Conservation (phyloP, 2,888 invertebrate species). For the Euspilapteryx auroguttella region DNA sequence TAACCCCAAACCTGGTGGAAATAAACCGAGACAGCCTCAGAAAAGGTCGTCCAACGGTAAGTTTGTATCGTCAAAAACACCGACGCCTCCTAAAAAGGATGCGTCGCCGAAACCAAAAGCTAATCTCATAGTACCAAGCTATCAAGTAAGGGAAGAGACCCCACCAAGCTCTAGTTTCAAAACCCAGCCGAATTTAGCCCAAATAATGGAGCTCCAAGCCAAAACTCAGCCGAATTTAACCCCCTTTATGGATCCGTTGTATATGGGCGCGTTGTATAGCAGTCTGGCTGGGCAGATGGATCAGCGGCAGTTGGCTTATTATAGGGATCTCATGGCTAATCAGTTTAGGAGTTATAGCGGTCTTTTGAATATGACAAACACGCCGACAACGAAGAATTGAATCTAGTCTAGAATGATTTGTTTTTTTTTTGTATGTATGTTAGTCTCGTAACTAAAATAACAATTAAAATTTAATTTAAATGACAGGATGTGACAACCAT, state of each 20-base stretch:
- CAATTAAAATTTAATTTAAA: too few species aligned
- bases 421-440: too few species aligned
- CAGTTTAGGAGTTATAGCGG: slow-evolving; percentile 35
- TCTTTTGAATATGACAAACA: slow-evolving; percentile 22
- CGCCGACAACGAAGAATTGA: slow-evolving; percentile 51
- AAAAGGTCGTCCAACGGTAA: slow-evolving; percentile 60
- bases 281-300: slow-evolving; percentile 38
- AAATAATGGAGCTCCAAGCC: slow-evolving; percentile 19
- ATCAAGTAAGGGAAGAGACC: slow-evolving; percentile 31
- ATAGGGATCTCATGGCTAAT: slow-evolving; percentile 38
- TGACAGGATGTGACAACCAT: too few species aligned
- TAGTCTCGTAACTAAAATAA: too few species aligned
- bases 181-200: slow-evolving; percentile 13
- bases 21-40: slow-evolving; percentile 31
- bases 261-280: slow-evolving; percentile 38
- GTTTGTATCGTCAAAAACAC: slow-evolving; percentile 48
- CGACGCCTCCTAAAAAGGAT: slow-evolving; percentile 30
- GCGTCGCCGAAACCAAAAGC: slow-evolving; percentile 15
- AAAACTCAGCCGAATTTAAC: slow-evolving; percentile 15
- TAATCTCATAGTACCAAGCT: slow-evolving; percentile 31
- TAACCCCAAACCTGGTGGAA: slow-evolving; percentile 25
- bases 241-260: slow-evolving; percentile 34
- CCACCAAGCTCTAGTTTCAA: slow-evolving; percentile 17
- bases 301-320: slow-evolving; percentile 38
- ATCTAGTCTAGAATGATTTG: too few species aligned